Evolutionary conservation across 2,888 invertebrate genomes (phyloP), one percentile per base, ranked within the genome.

Genomic region (Notodonta ziczac): DNA sequence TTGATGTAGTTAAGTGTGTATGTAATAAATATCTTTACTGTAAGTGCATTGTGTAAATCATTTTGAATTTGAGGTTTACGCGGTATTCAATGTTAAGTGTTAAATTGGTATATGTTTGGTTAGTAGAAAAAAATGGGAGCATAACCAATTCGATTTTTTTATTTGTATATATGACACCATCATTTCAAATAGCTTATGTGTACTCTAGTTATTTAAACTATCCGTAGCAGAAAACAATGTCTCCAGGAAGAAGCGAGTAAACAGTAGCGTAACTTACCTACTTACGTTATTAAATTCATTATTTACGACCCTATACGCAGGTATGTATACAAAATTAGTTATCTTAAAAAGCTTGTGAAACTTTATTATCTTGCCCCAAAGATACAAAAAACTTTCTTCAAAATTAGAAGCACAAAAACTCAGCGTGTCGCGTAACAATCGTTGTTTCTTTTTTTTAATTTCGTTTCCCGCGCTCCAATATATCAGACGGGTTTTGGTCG

Each of bases 401-500:
- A 74, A 84, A 83, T 80, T 81, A 84, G 80, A 72, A 70, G 77
- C 74, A 79, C 76, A 80, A 83, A 84, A 84, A 80, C 64, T 67
- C 70, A 69, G 74, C 75, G 70, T 84, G 84, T 72, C 77, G 66
- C 44, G 40, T 78, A 77, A 84, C 87, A 83, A 83, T 87, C 85
- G 77, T 83, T 83, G 73, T 76, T 79, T 82, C 80, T 83, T 88
- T 89, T 89, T 89, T 85, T 73, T 71, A 79, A 80, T 65, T 55
- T 63, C 57, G 63, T 80, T 85, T 85, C 84, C 78, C 84, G 81
- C 77, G 76, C 76, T 72, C 71, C 74, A 76, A 91, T 91, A 85
- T 79, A 85, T 90, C 88, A 88, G 77, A 53, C 70, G 69, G 74
- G 73, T 83, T 88, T 86, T 81, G 87, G 85, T 74, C 72, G 77